Evolutionary conservation across 2,113 vertebrate genomes (phyloP).

Genomic region (Chloropsis hardwickii): DNA sequence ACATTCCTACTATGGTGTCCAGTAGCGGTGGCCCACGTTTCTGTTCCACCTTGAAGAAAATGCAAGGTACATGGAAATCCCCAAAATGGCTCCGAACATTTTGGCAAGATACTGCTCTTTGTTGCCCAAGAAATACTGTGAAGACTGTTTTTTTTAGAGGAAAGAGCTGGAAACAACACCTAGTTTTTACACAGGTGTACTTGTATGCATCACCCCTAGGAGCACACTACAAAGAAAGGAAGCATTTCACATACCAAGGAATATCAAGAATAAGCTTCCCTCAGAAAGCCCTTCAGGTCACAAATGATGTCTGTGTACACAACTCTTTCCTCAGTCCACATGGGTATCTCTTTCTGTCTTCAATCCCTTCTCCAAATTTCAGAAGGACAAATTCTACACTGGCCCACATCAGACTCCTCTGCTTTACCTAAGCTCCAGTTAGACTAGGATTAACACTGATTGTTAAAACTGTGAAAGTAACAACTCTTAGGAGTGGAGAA

Average conservation of each 20-base stretch:
- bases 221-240: not conserved
- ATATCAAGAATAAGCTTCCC: not conserved
- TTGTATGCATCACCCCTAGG: not conserved
- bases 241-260: not conserved
- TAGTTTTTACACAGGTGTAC: not conserved
- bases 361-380: not conserved
- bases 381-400: not conserved
- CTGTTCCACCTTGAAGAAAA: not conserved
- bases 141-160: not conserved
- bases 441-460: not conserved
- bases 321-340: not conserved
- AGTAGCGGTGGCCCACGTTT: rapidly evolving
- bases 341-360: not conserved
- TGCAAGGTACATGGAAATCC: not conserved
- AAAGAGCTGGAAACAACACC: not conserved
- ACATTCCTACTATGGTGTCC: not conserved
- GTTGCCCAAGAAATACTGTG: not conserved
- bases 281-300: not conserved
- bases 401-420: not conserved
- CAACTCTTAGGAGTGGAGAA: not conserved
- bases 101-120: not conserved
- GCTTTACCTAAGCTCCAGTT: not conserved
- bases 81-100: not conserved
- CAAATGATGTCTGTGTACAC: not conserved
- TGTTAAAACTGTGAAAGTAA: not conserved